Evolutionary conservation across 2,113 vertebrate genomes (phyloP), one percentile per base, ranked within the genome.

Genomic region (Heliornis fulica): DNA sequence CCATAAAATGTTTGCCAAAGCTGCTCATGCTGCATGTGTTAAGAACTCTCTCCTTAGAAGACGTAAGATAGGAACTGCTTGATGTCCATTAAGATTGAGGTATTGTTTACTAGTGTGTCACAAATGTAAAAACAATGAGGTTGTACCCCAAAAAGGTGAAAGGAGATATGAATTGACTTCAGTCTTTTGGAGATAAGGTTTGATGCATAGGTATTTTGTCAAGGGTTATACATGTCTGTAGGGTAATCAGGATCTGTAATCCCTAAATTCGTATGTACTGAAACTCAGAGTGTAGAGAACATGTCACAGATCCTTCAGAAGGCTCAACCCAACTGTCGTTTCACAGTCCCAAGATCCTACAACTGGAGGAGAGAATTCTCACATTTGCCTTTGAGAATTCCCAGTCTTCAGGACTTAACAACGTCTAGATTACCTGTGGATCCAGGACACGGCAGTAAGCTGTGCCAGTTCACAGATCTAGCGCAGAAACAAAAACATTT

Each of bases 401-500:
- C 15, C 17, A 25, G 19, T 31, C 41, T 40, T 77, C 41, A 72
- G 16, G 41, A 74, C 2, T 29, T 34, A 59, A 53, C 4, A 20
- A 11, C n/a, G 15, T 15, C 13, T 28, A 61, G 20, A 36, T 9
- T 14, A 15, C 11, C 31, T 65, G 19, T 77, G 19, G 26, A 81
- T 22, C 3, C 26, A 48, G 14, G 36, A 26, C 5, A 5, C 4
- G 28, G 20, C 9, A 51, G 20, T 46, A 3, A 59, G 20, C 5
- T 65, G 45, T 3, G 43, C 43, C 18, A 56, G 6, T 18, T 51
- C 15, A 64, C 19, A 64, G 9, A 22, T 32, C 13, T 23, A 63
- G 15, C 0, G 3, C 13, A 79, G 46, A 82, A 66, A 46, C 2
- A 51, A 85, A 70, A 54, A 0, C 7, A 14, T 0, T 12, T 5